These are phyloP conservation scores for Apamea sordens DNA, from an alignment of 2,888 invertebrate species.

Conservation along the genomic window DNA sequence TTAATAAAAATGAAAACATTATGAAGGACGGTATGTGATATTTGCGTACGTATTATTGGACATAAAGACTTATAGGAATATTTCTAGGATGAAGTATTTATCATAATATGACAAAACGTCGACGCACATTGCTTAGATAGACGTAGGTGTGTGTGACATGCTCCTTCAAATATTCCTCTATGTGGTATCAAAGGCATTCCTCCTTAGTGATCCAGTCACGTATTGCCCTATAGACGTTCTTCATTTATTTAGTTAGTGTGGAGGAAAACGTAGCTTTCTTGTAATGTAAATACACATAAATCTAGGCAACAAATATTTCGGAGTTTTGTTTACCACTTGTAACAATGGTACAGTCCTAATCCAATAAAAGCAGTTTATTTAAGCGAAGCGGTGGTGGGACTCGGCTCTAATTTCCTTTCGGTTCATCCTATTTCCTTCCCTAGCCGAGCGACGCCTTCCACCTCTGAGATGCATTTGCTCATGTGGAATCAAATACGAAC, in stretches of 20 bases:
- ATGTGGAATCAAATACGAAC: conserved; percentile 87
- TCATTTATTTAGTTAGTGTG: conserved; percentile 74
- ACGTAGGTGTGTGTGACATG: conserved; percentile 60
- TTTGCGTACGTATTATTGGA: conserved; percentile 50
- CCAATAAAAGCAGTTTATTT: conserved; percentile 69
- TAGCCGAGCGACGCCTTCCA: conserved; percentile 89
- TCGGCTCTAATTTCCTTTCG: conserved; percentile 78
- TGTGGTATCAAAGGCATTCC: conserved; percentile 78
- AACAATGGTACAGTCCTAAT: conserved; percentile 54
- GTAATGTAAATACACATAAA: conserved; percentile 63
- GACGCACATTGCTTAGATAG: conserved; percentile 67
- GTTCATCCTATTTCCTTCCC: conserved; percentile 84
- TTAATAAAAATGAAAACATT: conserved; percentile 56
- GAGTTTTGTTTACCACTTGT: conserved; percentile 73
- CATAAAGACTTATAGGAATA: conserved; percentile 52
- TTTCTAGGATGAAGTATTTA: conserved; percentile 54
- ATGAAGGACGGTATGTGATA: conserved; percentile 50
- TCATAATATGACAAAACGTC: conserved; percentile 60
- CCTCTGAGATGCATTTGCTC: conserved; percentile 85
- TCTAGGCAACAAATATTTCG: conserved; percentile 58
- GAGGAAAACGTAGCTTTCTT: conserved; percentile 69
- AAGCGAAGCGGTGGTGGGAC: conserved; percentile 88
- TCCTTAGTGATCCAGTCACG: conserved; percentile 73
- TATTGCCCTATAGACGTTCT: conserved; percentile 72
- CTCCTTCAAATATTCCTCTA: conserved; percentile 68